Conservation (phyloP, 1,140 invertebrate species). For the Drosophila elegans region DNA sequence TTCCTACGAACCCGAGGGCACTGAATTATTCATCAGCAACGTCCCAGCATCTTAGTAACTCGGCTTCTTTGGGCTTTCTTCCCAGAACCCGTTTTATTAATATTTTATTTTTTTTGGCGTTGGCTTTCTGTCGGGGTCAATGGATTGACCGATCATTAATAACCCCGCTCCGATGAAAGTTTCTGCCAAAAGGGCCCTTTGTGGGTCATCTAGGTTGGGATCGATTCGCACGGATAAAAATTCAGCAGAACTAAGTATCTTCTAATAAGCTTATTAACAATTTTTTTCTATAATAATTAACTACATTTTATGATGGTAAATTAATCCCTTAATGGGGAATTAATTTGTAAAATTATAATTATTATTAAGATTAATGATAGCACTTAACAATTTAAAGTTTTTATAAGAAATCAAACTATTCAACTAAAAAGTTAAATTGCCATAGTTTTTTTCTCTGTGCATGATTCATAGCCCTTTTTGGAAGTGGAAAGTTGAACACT, state of each 20-base stretch:
- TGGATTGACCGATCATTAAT: constrained; percentile 46
- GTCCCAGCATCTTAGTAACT: not conserved
- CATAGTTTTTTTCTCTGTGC: not conserved
- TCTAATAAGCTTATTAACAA: too few species aligned
- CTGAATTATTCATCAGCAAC: constrained; percentile 73
- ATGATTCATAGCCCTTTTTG: not conserved
- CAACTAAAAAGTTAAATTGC: not conserved
- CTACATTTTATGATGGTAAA: too few species aligned
- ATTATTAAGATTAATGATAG: too few species aligned
- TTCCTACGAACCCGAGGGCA: constrained; percentile 33
- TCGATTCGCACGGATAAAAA: constrained; percentile 2
- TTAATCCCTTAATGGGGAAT: too few species aligned
- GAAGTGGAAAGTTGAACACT: constrained; percentile 23
- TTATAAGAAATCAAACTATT: too few species aligned
- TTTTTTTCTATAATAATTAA: too few species aligned
- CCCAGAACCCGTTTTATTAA: constrained; percentile 19
- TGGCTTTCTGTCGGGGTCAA: constrained; percentile 48
- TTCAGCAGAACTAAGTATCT: not conserved
- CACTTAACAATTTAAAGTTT: too few species aligned
- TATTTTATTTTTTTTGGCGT: not conserved
- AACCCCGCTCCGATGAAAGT: constrained; percentile 39
- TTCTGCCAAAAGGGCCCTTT: constrained; percentile 31
- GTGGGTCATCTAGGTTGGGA: constrained; percentile 12
- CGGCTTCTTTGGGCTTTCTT: constrained; percentile 26
- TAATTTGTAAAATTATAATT: too few species aligned